Evolutionary conservation across 2,113 vertebrate species (phyloP).

Genomic region (Vidua macroura): DNA sequence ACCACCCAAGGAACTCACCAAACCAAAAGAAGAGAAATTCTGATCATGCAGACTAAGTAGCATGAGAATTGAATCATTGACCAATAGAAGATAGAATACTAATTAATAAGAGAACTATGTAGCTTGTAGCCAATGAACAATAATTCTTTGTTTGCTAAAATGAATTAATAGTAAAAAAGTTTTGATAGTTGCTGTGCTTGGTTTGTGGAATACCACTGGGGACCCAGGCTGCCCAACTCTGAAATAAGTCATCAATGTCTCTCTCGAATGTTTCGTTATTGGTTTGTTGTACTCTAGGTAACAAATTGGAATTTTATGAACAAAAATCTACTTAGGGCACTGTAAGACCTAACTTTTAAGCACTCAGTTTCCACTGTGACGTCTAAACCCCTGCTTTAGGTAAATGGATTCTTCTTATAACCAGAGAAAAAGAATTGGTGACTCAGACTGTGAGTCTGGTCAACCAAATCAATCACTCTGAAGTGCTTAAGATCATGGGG

Average conservation of each 20-base stretch:
- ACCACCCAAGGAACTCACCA: neutral
- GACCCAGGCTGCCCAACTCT: neutral
- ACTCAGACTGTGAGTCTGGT: neutral
- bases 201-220: neutral
- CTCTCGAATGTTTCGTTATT: rapidly evolving
- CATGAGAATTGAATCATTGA: neutral
- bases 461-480: neutral
- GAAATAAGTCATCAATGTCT: neutral
- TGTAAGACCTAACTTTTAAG: neutral
- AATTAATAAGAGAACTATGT: neutral
- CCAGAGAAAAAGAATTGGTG: neutral
- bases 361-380: neutral
- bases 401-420: neutral
- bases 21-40: neutral
- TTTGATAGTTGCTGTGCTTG: neutral
- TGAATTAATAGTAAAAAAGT: neutral
- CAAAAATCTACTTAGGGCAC: neutral
- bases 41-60: neutral
- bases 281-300: neutral
- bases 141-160: neutral
- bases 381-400: neutral
- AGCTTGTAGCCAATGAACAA: neutral
- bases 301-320: neutral
- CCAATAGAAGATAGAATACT: neutral
- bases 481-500: neutral